Conservation (phyloP, 1,140 invertebrate species). For the Heliconius hermathena region DNA sequence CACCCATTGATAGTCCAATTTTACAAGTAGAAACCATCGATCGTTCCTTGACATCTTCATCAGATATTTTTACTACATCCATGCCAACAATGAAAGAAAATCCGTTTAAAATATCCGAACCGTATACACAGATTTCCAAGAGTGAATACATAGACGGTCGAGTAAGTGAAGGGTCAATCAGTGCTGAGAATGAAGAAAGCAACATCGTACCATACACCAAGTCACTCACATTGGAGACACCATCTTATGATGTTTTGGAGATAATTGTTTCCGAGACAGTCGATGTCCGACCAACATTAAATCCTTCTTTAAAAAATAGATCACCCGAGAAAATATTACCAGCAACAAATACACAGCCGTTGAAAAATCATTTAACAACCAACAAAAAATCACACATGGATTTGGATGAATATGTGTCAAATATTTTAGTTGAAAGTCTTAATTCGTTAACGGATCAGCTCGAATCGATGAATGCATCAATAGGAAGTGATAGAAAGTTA, state of each 20-base stretch:
- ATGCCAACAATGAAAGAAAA: constrained; percentile 56
- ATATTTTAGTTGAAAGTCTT: constrained; percentile 78
- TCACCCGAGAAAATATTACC: constrained; percentile 42
- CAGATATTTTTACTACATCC: constrained; percentile 54
- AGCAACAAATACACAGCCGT: neutral
- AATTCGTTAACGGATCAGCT: constrained; percentile 77
- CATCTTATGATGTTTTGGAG: constrained; percentile 71
- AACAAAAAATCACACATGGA: constrained; percentile 56
- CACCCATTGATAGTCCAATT: constrained; percentile 28
- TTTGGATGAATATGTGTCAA: constrained; percentile 79
- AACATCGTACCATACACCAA: constrained; percentile 51
- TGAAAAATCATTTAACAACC: constrained; percentile 36
- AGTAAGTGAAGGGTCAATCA: constrained; percentile 51
- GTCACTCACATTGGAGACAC: constrained; percentile 50
- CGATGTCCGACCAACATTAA: constrained; percentile 43
- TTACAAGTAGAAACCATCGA: constrained; percentile 38
- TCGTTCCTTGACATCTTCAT: constrained; percentile 50
- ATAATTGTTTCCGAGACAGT: constrained; percentile 77
- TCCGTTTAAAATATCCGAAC: constrained; percentile 17
- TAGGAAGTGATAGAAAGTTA: constrained; percentile 67
- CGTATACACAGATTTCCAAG: constrained; percentile 32
- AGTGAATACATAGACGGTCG: constrained; percentile 51
- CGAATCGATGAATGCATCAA: constrained; percentile 75
- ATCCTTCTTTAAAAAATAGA: constrained; percentile 40
- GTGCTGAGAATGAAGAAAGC: constrained; percentile 51